Evolutionary conservation across 23 tunicate species (phyloP), one percentile per base, ranked within the genome.

Genomic region (Ciona savignyi): DNA sequence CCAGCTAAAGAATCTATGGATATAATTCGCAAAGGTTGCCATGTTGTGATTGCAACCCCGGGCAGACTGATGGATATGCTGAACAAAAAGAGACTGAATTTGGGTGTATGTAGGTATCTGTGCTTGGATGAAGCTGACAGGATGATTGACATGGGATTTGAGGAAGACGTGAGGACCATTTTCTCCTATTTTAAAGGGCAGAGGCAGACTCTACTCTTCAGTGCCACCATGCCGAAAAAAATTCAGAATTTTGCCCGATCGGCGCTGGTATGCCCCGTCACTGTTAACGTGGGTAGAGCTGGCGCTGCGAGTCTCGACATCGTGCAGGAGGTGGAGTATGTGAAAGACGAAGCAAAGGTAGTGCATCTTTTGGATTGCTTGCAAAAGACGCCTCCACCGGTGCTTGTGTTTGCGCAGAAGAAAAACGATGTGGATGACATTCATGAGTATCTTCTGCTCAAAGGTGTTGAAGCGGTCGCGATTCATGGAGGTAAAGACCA

Each of bases 401-500:
- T 93, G 64, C 79, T 93, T 4, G 66, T 93, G n/a, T 93, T 93
- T 82, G 98, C 98, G 1, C 95, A 93, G 35, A 86, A 88, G 85
- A 93, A 93, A 65, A 86, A 86, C 0, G 98, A 88, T 64, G 98
- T 93, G 2, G 98, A 93, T 67, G 90, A 90, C 26, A 89, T 89
- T 34, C 96, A 89, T 82, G 96, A 89, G 71, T 89, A 89, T 82
- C 33, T 89, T 11, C 34, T 89, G 33, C 71, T 89, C 2, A 89
- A 89, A 74, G 98, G 98, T 29, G 95, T 93, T 27, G 98, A 79
- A 33, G 93, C 95, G 27, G 98, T 77, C 62, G 98, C 98, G 11
- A 91, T 93, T 63, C 98, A 93, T 74, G 98, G 98, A 67, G 98
- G 98, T 35, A 93, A 93, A 78, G 98, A 93, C 51, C 98, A 93